These are phyloP conservation scores for Centropus unirufus DNA, from an alignment of 2,113 vertebrate genomes.

Conservation along the genomic window DNA sequence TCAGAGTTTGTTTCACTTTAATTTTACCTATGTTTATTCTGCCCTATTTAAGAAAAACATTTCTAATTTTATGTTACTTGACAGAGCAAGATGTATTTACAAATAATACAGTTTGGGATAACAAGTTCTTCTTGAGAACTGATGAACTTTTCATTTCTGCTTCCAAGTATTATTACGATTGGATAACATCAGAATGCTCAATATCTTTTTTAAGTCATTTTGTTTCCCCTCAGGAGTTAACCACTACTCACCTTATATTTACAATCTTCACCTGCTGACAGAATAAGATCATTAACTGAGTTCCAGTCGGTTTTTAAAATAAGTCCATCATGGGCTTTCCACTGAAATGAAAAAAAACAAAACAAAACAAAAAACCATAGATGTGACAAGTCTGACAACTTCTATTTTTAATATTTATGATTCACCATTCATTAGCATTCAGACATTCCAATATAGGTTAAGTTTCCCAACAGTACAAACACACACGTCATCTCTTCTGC, in stretches of 20 bases:
- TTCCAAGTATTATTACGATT: not conserved
- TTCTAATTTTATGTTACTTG: not conserved
- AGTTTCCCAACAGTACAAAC: not conserved
- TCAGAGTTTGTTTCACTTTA: not conserved
- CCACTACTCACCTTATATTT: conserved; percentile 88
- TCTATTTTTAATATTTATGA: not conserved
- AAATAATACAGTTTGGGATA: not conserved
- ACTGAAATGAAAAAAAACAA: conserved; percentile 75
- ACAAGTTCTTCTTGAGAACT: not conserved
- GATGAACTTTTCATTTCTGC: not conserved
- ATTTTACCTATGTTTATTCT: not conserved
- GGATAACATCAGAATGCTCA: not conserved
- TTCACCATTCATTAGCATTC: not conserved
- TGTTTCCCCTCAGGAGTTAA: not conserved
- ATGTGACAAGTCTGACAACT: not conserved
- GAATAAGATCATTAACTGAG: conserved; percentile 91
- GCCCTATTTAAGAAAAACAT: not conserved
- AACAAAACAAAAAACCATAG: not conserved
- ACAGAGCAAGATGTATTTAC: not conserved
- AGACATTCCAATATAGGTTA: not conserved
- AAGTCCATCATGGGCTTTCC: conserved; percentile 96
- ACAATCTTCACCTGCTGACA: conserved; percentile 96
- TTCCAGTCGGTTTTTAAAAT: conserved; percentile 97
- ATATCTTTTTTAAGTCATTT: not conserved
- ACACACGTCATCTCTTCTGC: not conserved